Base-by-base conservation (phyloP, 2,888 invertebrate species). In the Monochamus alternatus region DNA sequence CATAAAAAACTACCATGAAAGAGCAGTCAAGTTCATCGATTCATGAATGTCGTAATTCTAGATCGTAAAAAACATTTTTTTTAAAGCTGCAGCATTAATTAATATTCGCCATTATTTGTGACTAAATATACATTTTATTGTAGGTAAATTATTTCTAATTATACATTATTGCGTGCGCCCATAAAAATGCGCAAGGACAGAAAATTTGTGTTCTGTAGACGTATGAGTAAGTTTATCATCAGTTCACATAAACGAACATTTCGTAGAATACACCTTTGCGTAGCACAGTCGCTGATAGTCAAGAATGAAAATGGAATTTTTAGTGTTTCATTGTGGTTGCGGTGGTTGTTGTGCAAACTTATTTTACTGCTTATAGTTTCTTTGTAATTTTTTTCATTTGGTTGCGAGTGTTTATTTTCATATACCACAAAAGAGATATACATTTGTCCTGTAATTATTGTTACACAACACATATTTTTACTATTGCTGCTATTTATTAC, bases 41-140 rank as follows among this genome's bases (percentile, higher is more conserved):
- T 60, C 31, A 44, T 7, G 68, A 59, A 60, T 69, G 60, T 66
- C 69, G 69, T 69, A 69, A 69, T 69, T 62, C 14, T 30, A 43
- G 43, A 10, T 43, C 38, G 44, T 32, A 69, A 69, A 62, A 69
- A 69, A 60, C 22, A 38, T 58, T 47, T 60, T 47, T 47, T 30
- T 60, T 69, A 12, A 60, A 69, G 38, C 38, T 10, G n/a, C 60
- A 62, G 0, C n/a, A n/a, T 3, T 69, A 60, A 69, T 60, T 69
- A 60, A 69, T 44, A 43, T 43, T n/a, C 31, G 52, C 52, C 32
- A 14, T 66, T 52, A 52, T 66, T 66, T 38, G 7, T 8, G 31
- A n/a, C 7, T 52, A 31, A 66, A 52, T 32, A n/a, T 51, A 14
- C 30, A 60, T 12, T 38, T 30, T 52, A 32, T 52, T 52, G 64